Evolutionary conservation across 2,888 invertebrate genomes (phyloP).

Genomic region (Euproctis similis): DNA sequence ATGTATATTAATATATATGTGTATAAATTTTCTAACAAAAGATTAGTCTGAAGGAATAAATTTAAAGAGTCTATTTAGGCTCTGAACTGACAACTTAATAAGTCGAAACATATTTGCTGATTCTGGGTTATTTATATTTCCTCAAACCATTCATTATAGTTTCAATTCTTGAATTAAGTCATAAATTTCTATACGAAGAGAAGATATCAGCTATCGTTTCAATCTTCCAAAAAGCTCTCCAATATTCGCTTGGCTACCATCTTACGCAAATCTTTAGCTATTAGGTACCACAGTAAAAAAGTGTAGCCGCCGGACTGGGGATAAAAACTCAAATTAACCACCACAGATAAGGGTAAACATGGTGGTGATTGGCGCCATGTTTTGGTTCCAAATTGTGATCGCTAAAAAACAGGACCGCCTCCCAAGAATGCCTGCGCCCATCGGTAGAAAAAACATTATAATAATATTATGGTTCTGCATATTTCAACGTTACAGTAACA

Average conservation of each 20-base stretch:
- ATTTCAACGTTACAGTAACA: no score
- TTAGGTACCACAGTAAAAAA: conserved; percentile 10
- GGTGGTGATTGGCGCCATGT: conserved; percentile 41
- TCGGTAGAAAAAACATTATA: conserved; percentile 10
- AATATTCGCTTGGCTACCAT: conserved; percentile 28
- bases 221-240: neutral
- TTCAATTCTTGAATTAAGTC: no score
- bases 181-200: no score
- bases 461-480: conserved; percentile 13
- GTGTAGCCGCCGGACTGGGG: conserved; percentile 24
- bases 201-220: no score
- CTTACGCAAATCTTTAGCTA: conserved; percentile 38
- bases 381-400: conserved; percentile 24
- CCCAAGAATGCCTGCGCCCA: conserved; percentile 28
- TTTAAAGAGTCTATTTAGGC: no score
- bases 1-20: no score
- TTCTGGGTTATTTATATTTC: no score
- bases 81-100: no score
- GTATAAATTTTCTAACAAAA: no score
- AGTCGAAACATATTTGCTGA: no score
- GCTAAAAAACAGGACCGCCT: conserved; percentile 36
- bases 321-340: conserved; percentile 58
- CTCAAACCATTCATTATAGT: no score
- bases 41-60: no score
- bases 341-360: conserved; percentile 40